Percentiles rank a stretch among this genome's conserved stretches.
Evolutionary conservation across 64 coral and sea anemone species (phyloP).

Genomic region (Dendronephthya gigantea): DNA sequence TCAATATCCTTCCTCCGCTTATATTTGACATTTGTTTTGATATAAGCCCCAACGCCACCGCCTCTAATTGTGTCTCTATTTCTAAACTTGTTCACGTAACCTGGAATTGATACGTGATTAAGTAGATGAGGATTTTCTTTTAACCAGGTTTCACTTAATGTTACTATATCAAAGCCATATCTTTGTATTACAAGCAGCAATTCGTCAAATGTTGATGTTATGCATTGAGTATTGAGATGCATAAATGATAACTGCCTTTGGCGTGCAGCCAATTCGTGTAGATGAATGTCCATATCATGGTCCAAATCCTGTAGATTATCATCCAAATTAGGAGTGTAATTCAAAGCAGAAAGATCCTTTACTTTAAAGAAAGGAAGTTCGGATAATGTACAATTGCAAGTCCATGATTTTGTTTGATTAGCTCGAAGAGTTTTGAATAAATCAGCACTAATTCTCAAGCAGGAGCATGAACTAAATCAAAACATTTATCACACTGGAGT

Average conservation of each 20-base stretch:
- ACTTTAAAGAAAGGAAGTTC: constrained; percentile 21
- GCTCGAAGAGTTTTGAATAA: constrained; percentile 3
- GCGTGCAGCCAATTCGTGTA: background rate
- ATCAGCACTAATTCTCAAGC: background rate
- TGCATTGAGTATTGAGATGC: background rate
- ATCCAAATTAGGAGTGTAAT: background rate
- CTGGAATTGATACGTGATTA: background rate
- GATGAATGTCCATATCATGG: background rate
- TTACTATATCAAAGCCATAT: background rate
- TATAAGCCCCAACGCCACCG: background rate
- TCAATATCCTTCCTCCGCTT: background rate
- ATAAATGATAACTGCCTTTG: background rate
- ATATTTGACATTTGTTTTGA: background rate
- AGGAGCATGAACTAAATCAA: constrained; percentile 11
- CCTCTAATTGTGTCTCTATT: background rate
- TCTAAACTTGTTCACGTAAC: background rate
- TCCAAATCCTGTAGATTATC: background rate
- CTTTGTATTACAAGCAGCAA: background rate
- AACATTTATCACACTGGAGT: constrained; percentile 10
- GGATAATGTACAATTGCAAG: constrained; percentile 8
- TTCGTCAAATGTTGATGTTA: background rate
- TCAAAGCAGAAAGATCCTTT: background rate
- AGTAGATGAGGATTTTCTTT: background rate
- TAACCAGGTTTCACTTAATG: background rate
- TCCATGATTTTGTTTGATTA: background rate